Conservation (phyloP, 1,140 invertebrate species). For the Tetranychus urticae region DNA sequence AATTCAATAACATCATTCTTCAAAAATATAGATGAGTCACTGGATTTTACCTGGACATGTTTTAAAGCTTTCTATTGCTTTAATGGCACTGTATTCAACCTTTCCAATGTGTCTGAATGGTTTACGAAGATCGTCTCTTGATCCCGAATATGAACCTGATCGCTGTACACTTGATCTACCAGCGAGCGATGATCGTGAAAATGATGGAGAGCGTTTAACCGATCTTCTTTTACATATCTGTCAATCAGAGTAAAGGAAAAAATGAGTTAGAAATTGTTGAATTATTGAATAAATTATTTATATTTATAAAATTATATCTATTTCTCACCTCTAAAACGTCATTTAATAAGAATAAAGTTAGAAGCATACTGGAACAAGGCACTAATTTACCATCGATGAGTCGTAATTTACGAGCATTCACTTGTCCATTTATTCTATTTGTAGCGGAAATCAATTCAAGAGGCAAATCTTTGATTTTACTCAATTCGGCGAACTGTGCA, state of each 20-base stretch:
- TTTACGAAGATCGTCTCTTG: not conserved
- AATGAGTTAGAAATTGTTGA: conserved; percentile 29
- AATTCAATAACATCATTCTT: too few species aligned
- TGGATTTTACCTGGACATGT: too few species aligned
- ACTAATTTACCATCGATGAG: not conserved
- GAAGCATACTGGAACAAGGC: not conserved
- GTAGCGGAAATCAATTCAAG: conserved; percentile 8
- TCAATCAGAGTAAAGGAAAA: conserved; percentile 10
- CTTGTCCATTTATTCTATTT: conserved; percentile 35
- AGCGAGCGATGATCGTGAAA: not conserved
- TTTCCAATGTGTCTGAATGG: not conserved
- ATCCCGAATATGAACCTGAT: not conserved
- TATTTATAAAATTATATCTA: conserved; percentile 35
- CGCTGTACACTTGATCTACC: not conserved
- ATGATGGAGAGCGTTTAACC: not conserved
- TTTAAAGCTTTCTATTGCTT: not conserved
- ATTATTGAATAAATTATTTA: conserved; percentile 26
- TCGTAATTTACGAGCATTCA: conserved; percentile 32
- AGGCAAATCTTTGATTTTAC: conserved; percentile 91
- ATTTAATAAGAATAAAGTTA: conserved; percentile 74
- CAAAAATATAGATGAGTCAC: too few species aligned
- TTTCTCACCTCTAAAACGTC: conserved; percentile 51
- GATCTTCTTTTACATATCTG: not conserved
- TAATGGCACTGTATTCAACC: not conserved
- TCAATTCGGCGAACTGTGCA: conserved; percentile 87